Conservation (phyloP, 1,140 invertebrate genomes). For the Drosophila pandora region DNA sequence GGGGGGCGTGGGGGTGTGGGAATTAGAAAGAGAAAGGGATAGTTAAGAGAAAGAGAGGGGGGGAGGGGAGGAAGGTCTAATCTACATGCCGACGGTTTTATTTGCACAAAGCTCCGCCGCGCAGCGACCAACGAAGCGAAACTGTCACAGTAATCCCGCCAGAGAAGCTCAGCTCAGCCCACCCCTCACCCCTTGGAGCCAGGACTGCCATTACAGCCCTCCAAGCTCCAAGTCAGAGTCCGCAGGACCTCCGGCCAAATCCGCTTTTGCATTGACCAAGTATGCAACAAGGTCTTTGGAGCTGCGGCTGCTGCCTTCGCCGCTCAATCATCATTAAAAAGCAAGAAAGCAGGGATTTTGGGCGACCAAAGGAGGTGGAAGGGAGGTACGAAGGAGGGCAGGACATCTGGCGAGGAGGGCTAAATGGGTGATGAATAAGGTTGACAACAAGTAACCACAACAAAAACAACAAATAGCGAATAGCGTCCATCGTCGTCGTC, state of each 20-base stretch:
- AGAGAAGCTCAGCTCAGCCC: not conserved
- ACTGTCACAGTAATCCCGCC: conserved; percentile 54
- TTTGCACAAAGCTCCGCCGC: conserved; percentile 44
- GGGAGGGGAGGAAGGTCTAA: conserved; percentile 24
- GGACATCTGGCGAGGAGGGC: not conserved
- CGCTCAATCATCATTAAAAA: conserved; percentile 78
- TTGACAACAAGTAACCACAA: conserved; percentile 2
- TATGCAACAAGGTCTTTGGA: conserved; percentile 64
- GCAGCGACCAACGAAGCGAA: conserved; percentile 47
- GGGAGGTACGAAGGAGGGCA: not conserved
- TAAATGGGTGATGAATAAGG: conserved; percentile 2
- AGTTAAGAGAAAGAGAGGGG: not conserved
- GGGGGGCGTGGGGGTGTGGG: no score
- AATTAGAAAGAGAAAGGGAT: not conserved
- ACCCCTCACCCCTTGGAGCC: not conserved
- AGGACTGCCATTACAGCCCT: not conserved
- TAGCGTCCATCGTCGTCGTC: not conserved
- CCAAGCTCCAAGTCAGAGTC: not conserved
- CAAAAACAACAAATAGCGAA: not conserved
- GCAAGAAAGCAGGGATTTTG: conserved; percentile 11
- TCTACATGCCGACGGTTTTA: conserved; percentile 49
- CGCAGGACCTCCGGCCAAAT: conserved; percentile 13
- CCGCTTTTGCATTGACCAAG: conserved; percentile 55
- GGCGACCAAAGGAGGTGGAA: not conserved
- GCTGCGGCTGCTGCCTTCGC: conserved; percentile 17